Percentiles rank a stretch among this genome's conserved stretches.
Conservation (phyloP, 2,797 vertebrate genomes). For the Takifugu rubripes region DNA sequence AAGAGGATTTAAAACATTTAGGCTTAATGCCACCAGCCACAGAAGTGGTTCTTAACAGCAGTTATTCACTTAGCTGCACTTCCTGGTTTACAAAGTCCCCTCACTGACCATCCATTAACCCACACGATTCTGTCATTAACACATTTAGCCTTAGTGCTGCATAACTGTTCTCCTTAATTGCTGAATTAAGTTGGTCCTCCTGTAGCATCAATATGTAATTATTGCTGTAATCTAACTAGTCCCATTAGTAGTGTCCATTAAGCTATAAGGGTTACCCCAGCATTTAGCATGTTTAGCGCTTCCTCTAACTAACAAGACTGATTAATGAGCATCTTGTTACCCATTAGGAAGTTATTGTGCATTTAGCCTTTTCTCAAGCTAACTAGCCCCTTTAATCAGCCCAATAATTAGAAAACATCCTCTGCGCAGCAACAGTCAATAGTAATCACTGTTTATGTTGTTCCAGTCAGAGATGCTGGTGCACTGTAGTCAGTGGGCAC, state of each 20-base stretch:
- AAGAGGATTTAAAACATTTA: slow-evolving; percentile 24
- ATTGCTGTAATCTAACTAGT: slow-evolving; percentile 43
- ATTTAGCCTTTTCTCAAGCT: slow-evolving; percentile 80
- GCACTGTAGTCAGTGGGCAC: slow-evolving; percentile 45
- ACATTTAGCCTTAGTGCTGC: slow-evolving; percentile 46
- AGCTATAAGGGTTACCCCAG: slow-evolving; percentile 29
- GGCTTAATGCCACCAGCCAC: slow-evolving; percentile 6
- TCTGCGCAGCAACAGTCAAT: slow-evolving; percentile 98
- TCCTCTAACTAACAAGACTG: slow-evolving; percentile 63
- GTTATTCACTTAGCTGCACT: slow-evolving; percentile 32
- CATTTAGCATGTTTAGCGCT: slow-evolving; percentile 62
- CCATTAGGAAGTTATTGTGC: slow-evolving; percentile 74
- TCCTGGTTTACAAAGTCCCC: slow-evolving; percentile 26
- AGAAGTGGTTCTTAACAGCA: slow-evolving; percentile 36
- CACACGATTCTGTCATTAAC: slow-evolving; percentile 41
- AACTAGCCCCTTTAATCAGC: slow-evolving; percentile 89
- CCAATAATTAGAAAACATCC: slow-evolving; percentile 98
- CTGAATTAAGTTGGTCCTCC: slow-evolving; percentile 50
- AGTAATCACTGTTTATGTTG: slow-evolving; percentile 97
- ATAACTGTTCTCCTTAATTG: slow-evolving; percentile 45
- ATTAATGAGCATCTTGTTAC: slow-evolving; percentile 70
- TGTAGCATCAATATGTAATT: slow-evolving; percentile 42
- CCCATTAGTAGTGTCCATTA: slow-evolving; percentile 58
- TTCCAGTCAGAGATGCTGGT: slow-evolving; percentile 59
- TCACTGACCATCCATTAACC: slow-evolving; percentile 47